These are phyloP conservation scores for Deilephila porcellus DNA, from an alignment of 2,888 invertebrate species.

Conservation along the genomic window DNA sequence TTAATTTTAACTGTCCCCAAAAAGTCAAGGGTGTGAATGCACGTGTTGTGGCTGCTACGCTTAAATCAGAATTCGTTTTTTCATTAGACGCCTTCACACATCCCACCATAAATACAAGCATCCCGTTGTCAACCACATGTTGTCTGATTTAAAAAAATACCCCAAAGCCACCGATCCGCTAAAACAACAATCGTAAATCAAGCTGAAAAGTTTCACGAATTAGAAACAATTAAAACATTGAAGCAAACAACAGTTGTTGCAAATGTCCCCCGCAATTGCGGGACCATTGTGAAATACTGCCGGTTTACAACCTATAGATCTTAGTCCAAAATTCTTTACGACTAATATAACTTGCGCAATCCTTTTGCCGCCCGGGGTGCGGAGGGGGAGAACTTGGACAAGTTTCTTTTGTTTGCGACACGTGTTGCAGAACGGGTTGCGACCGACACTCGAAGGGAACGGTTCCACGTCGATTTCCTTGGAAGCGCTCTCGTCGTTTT, in stretches of 20 bases:
- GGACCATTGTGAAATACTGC: constrained; percentile 80
- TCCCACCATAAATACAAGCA: constrained; percentile 20
- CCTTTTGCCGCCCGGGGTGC: constrained; percentile 73
- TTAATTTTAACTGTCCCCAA: background rate
- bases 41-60: constrained; percentile 4
- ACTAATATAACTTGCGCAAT: constrained; percentile 83
- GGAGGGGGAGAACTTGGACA: constrained; percentile 63
- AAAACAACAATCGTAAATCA: constrained; percentile 79
- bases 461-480: constrained; percentile 66
- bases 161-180: constrained; percentile 62
- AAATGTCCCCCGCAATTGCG: constrained; percentile 81
- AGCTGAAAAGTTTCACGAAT: constrained; percentile 79
- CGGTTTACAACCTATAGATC: constrained; percentile 82
- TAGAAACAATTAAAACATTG: constrained; percentile 83
- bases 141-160: constrained; percentile 52
- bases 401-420: constrained; percentile 83
- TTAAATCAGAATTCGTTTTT: constrained; percentile 7
- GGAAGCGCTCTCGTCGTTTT: constrained; percentile 61
- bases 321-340: constrained; percentile 83
- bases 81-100: constrained; percentile 27
- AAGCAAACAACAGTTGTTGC: constrained; percentile 83
- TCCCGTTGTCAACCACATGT: constrained; percentile 51
- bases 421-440: constrained; percentile 83
- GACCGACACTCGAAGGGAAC: constrained; percentile 75
- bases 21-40: constrained; percentile 15